These are phyloP conservation scores for Antheraea mylitta DNA, from an alignment of 1,140 invertebrate species.

Conservation along the genomic window DNA sequence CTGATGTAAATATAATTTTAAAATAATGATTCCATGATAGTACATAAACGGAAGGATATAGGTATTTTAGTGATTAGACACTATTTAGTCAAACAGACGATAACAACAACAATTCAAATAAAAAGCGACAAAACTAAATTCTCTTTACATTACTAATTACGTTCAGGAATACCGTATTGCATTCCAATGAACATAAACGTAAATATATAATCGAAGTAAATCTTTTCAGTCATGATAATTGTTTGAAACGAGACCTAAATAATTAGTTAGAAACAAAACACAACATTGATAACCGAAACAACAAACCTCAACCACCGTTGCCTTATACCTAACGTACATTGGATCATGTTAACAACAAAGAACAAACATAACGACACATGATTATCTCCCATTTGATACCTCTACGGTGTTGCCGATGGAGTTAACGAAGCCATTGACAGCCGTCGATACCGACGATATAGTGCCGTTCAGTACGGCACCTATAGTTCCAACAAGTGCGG, in stretches of 20 bases:
- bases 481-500: conserved; percentile 58
- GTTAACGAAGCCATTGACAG: conserved; percentile 62
- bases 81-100: no score
- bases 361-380: conserved; percentile 1
- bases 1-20: no score
- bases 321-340: background rate
- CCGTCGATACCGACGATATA: conserved; percentile 41
- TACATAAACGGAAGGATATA: no score
- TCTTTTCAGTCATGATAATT: no score
- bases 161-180: no score
- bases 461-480: conserved; percentile 56
- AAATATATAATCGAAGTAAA: no score
- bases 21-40: no score
- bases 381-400: conserved; percentile 60
- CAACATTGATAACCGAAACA: background rate
- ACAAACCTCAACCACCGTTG: background rate
- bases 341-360: conserved; percentile 12
- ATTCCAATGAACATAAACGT: no score
- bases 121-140: no score
- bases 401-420: conserved; percentile 62
- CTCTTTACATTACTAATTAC: no score
- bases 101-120: no score
- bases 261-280: background rate
- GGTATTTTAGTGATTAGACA: no score
- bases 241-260: background rate